Base-by-base conservation (phyloP, 1,140 invertebrate species). In the Drosophila nasuta region DNA sequence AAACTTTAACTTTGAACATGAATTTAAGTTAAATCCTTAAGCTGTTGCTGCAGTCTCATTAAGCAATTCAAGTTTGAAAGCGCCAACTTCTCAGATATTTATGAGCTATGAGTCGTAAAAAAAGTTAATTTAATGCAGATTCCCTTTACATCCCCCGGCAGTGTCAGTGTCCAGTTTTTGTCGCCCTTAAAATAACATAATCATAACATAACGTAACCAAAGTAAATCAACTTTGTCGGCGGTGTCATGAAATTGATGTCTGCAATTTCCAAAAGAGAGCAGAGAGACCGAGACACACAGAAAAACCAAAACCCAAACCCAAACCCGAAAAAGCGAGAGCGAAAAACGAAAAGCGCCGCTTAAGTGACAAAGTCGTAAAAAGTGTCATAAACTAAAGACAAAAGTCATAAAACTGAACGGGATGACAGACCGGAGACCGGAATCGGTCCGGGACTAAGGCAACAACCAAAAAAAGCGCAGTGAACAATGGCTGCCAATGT, bases 321-420 rank as follows among this genome's bases (percentile, higher is more conserved):
- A 25, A 25, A 25, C 20, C 20, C 20, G 0, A 25, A 25, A 35
- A 25, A 35, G 25, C 8, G 25, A 25, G 30, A 49, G 13, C 41
- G 28, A 49, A 41, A 49, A 49, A 43, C 41, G 28, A 49, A 41
- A 49, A 38, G 52, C 30, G 52, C 30, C 69, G 33, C 79, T 77
- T 79, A 83, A 83, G 77, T 79, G 73, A 52, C 64, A 54, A 45
- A 65, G 46, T 20, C 64, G 59, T 78, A 83, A 79, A 83, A 82
- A 66, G 52, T 52, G 77, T 51, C 81, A 75, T 85, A 85, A 85
- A 81, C 77, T 70, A 65, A 71, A 67, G 75, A 77, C 51, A 62
- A 80, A 68, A 69, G 69, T 70, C 66, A 65, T 83, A 80, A 78
- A 76, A 77, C 65, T 20, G 33, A 63, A 63, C 63, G 54, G 41